Base-by-base conservation (phyloP, 2,888 invertebrate genomes). In the Drosophila cognata region DNA sequence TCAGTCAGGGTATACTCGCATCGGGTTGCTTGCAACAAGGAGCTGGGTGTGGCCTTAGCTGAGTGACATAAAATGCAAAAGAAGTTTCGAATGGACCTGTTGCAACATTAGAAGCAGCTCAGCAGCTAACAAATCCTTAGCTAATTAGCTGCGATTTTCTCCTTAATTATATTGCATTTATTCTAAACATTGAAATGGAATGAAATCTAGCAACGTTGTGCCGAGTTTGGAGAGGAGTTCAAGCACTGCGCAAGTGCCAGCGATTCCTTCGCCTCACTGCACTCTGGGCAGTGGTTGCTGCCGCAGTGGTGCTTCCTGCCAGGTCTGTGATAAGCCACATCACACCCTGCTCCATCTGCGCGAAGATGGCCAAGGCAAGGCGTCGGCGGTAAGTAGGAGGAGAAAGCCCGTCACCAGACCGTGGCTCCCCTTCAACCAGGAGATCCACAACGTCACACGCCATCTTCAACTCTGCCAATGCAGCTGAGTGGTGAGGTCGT, bases 1-100 rank as follows among this genome's bases (percentile, higher is more conserved):
- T 71, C 70, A 82, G 74, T n/a, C 59, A 38, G 52, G 25, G 59
- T 35, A 46, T 35, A 41, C 31, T 41, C 21, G 51, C 43, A 52
- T 67, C 33, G 58, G 66, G 41, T 13, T 51, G 38, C 52, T 33
- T 25, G 43, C 58, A 58, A 31, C 31, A n/a, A n/a, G 28, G n/a
- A 4, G n/a, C 16, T 48, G 48, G 48, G 48, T 48, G 25, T 16
- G 48, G 18, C 2, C n/a, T 51, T 4, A 13, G 31, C 31, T 51
- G 29, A n/a, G 31, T 29, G 43, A 31, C 18, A n/a, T 28, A 13
- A 60, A 58, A 43, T 57, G 63, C 21, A 21, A 36, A 65, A 5
- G 35, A 13, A 63, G 53, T 63, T 56, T 43, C 38, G 55, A 50
- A 50, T 50, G n/a, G 57, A 67, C 57, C 67, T 68, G 67, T 57